Evolutionary conservation across 64 coral and sea anemone species (phyloP).

Genomic region (Montipora cactus): DNA sequence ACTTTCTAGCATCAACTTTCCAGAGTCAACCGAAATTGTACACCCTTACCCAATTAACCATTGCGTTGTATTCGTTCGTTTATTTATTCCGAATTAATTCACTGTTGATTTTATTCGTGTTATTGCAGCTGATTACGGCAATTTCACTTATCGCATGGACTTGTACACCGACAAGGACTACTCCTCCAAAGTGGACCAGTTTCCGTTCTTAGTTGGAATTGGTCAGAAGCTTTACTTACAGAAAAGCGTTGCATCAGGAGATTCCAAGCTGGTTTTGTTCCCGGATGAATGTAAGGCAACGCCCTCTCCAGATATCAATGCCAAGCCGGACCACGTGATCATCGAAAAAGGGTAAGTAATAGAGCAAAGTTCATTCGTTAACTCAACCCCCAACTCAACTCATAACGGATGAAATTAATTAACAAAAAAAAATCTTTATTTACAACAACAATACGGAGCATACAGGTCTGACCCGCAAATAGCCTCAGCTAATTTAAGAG

Average conservation of each 20-base stretch:
- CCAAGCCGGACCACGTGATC: background rate
- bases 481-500: too few relatives aligned
- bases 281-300: constrained; percentile 40
- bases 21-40: too few relatives aligned
- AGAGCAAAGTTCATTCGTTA: background rate
- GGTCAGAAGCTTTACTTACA: constrained; percentile 21
- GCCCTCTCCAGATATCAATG: constrained; percentile 7
- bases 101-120: background rate
- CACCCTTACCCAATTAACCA: too few relatives aligned
- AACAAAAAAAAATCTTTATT: too few relatives aligned
- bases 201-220: background rate
- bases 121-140: constrained; percentile 11
- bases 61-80: too few relatives aligned
- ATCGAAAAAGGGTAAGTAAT: constrained; percentile 20
- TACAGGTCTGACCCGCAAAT: too few relatives aligned
- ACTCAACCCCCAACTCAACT: too few relatives aligned
- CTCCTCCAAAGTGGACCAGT: background rate
- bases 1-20: too few relatives aligned
- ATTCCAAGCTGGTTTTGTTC: constrained; percentile 1
- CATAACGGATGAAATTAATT: too few relatives aligned
- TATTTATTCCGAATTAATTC: too few relatives aligned
- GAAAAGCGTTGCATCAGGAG: background rate
- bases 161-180: constrained; percentile 20
- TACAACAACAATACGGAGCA: too few relatives aligned
- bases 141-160: background rate